These are phyloP conservation scores for Halesus radiatus DNA, from an alignment of 1,140 invertebrate species.

Conservation along the genomic window DNA sequence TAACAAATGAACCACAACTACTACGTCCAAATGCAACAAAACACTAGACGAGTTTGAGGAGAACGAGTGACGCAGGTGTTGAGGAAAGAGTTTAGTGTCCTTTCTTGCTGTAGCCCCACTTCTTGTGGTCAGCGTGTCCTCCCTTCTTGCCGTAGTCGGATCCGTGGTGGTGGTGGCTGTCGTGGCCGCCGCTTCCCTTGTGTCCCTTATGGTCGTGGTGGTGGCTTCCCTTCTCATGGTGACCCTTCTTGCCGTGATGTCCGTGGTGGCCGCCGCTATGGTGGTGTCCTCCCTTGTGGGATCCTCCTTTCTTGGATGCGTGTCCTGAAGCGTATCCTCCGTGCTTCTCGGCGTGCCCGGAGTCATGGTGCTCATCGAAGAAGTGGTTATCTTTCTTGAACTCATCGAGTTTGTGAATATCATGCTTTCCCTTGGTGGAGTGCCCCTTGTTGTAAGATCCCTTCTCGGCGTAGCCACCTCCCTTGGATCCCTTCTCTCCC, in stretches of 20 bases:
- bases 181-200: slow-evolving; percentile 69
- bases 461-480: slow-evolving; percentile 73
- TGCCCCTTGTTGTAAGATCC: slow-evolving; percentile 82
- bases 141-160: slow-evolving; percentile 76
- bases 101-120: slow-evolving; percentile 69
- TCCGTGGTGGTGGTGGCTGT: slow-evolving; percentile 73
- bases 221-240: slow-evolving; percentile 65
- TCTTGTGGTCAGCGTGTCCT: slow-evolving; percentile 70
- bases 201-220: slow-evolving; percentile 74
- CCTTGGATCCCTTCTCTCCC: slow-evolving; percentile 81
- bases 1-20: slow-evolving; percentile 47
- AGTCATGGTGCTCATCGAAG: slow-evolving; percentile 83
- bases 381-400: slow-evolving; percentile 72
- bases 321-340: slow-evolving; percentile 78
- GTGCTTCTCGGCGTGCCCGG: slow-evolving; percentile 78
- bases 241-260: slow-evolving; percentile 64
- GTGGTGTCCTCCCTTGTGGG: slow-evolving; percentile 78
- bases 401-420: slow-evolving; percentile 79
- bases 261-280: slow-evolving; percentile 73
- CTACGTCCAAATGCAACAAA: slow-evolving; percentile 4
- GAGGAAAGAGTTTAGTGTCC: slow-evolving; percentile 62
- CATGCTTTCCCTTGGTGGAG: slow-evolving; percentile 82
- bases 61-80: neutral
- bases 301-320: slow-evolving; percentile 75
- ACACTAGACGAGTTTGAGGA: neutral